These are phyloP conservation scores for Rostratula benghalensis DNA, from an alignment of 2,113 vertebrate genomes.

Conservation along the genomic window DNA sequence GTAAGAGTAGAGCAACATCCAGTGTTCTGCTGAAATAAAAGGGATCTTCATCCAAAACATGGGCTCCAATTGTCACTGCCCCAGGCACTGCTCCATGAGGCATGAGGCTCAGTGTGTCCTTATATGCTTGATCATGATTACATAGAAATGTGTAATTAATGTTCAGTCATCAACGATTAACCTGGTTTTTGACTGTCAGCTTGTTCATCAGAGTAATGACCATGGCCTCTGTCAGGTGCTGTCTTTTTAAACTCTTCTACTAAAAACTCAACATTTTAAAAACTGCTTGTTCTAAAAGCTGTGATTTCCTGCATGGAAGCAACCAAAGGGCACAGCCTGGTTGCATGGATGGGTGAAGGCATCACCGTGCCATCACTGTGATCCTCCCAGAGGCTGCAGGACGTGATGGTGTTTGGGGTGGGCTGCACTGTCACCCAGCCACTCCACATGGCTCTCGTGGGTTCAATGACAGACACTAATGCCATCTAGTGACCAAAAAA, in stretches of 20 bases:
- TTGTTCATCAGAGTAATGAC: neutral
- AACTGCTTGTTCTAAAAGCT: neutral
- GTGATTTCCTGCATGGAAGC: neutral
- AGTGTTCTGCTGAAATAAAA: neutral
- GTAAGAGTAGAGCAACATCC: neutral
- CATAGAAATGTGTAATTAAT: neutral
- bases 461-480: neutral
- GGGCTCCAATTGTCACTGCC: neutral
- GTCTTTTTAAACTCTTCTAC: neutral
- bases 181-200: neutral
- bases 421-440: neutral
- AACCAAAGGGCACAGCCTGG: neutral
- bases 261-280: neutral
- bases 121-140: neutral
- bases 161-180: neutral
- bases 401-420: rapidly evolving
- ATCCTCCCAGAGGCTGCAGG: neutral
- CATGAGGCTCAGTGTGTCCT: rapidly evolving
- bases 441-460: rapidly evolving
- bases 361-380: neutral
- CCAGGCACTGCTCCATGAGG: neutral
- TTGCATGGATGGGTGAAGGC: rapidly evolving
- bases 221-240: neutral
- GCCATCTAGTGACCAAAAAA: constrained; percentile 55
- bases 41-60: neutral